Evolutionary conservation across 1,140 invertebrate genomes (phyloP).

Genomic region (Phenacoccus solenopsis): DNA sequence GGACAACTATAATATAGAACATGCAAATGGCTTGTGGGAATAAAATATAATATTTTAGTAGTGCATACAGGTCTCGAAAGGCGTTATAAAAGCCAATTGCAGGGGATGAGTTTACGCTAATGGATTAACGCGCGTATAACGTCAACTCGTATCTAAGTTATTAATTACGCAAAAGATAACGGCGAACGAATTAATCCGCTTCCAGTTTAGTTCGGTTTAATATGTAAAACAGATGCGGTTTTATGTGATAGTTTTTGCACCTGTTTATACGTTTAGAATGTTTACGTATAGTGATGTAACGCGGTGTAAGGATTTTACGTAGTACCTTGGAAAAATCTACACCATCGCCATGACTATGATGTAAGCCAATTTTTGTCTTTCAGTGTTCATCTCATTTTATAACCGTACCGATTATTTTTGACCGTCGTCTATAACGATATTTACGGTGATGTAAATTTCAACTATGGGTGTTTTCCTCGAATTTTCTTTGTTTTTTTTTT

Average conservation of each 20-base stretch:
- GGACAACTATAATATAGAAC: background rate
- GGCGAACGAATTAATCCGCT: background rate
- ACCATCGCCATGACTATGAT: too few relatives aligned
- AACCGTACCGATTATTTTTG: too few relatives aligned
- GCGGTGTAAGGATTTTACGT: too few relatives aligned
- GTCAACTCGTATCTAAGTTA: background rate
- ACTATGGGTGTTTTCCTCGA: too few relatives aligned
- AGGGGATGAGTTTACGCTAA: background rate
- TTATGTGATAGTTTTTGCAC: background rate
- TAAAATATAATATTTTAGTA: background rate
- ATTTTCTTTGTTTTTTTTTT: too few relatives aligned
- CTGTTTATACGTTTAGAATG: too few relatives aligned
- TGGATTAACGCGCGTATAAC: background rate
- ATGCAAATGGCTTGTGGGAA: background rate
- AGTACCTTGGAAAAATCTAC: too few relatives aligned
- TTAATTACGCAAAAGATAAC: background rate
- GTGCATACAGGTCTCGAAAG: background rate
- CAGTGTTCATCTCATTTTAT: too few relatives aligned
- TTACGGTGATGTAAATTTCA: too few relatives aligned
- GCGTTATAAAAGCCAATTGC: background rate
- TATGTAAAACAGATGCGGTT: background rate
- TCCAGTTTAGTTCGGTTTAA: background rate
- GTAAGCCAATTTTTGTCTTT: too few relatives aligned
- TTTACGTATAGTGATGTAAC: too few relatives aligned
- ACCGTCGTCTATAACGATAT: too few relatives aligned